Base-by-base conservation (phyloP, 2,888 invertebrate genomes). In the Xanthia icteritia region DNA sequence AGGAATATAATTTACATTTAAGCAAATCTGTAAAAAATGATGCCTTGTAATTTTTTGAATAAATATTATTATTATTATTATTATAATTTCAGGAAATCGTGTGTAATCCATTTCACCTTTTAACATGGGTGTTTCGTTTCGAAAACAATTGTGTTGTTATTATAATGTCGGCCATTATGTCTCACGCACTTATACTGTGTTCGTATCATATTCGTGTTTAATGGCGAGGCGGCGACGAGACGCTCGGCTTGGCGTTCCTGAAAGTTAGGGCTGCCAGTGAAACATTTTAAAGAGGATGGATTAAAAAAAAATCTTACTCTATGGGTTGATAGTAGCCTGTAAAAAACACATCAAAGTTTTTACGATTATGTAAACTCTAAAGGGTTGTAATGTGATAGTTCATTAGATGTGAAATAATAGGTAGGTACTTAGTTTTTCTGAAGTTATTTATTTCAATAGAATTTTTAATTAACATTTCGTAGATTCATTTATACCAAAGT, bases 141-240 rank as follows among this genome's bases (percentile, higher is more conserved):
- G 36, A 80, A 87, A 83, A 81, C 75, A 79, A 81, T 81, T 80
- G 73, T 63, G 76, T 78, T 78, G 67, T 76, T 77, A 70, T 79
- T 79, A 77, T 81, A 84, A 87, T 81, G 81, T 81, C 36, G 36
- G 68, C 64, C 66, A 82, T 86, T 79, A 85, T 84, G 81, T 77
- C 73, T 81, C 79, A 84, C 81, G 79, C 76, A 80, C 73, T 84
- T 82, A 70, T 58, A 78, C 56, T 68, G 66, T 73, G 73, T 80
- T 83, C 84, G 82, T 82, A 77, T 89, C 87, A 90, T 90, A 91
- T 90, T 90, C 88, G 75, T 83, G 89, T 87, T 89, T 79, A 84
- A 80, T 75, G 75, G 74, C 76, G 77, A 75, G 79, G 79, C 73
- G 76, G 63, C 72, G 83, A 69, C 82, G 77, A 73, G 77, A 72